These are phyloP conservation scores for Sclerurus mexicanus DNA, from an alignment of 2,113 vertebrate species.

Conservation along the genomic window DNA sequence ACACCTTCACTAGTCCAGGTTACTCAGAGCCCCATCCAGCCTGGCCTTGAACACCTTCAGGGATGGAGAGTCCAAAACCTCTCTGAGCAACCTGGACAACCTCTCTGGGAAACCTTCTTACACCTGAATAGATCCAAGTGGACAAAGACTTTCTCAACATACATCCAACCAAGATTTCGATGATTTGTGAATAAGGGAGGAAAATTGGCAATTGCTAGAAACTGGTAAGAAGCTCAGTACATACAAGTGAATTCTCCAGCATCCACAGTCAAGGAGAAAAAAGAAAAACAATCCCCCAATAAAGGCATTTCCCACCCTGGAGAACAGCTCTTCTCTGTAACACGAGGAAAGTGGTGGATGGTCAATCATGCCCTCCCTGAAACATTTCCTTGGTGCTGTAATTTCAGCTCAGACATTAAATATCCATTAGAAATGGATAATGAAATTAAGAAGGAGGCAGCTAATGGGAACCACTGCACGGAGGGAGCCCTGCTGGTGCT, in stretches of 20 bases:
- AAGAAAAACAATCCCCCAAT: neutral
- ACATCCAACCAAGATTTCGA: neutral
- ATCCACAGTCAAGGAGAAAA: neutral
- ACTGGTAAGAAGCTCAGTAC: neutral
- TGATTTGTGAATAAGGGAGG: neutral
- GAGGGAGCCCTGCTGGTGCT: slow-evolving; percentile 31
- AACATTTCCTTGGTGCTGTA: neutral
- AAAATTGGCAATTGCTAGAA: neutral
- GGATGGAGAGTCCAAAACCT: neutral
- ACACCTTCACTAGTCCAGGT: neutral
- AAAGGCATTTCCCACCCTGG: neutral
- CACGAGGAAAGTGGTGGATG: neutral
- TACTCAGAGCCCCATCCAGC: neutral
- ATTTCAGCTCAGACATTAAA: slow-evolving; percentile 47
- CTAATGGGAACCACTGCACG: neutral
- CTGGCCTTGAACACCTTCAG: neutral
- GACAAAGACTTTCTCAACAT: neutral
- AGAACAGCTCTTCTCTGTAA: neutral
- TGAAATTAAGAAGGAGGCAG: slow-evolving; percentile 52
- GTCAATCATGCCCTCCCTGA: neutral
- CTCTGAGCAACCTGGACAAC: neutral
- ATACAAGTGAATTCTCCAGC: neutral
- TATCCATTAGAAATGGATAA: slow-evolving; percentile 50
- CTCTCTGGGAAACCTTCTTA: neutral
- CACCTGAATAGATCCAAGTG: neutral